phyloP scores from a whole-genome alignment of 1,140 invertebrate genomes.

The Procambarus clarkii region DNA sequence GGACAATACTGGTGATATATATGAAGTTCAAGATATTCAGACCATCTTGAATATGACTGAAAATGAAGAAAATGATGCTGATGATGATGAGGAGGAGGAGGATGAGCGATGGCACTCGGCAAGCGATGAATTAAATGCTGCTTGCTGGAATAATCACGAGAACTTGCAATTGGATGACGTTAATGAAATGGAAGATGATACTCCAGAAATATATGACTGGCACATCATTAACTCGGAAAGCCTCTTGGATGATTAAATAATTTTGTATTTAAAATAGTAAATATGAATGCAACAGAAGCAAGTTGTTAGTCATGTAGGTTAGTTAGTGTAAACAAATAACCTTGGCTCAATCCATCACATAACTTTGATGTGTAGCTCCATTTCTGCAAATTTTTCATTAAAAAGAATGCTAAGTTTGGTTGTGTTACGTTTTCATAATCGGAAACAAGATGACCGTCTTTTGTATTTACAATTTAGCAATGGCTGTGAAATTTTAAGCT shows the following conservation, averaged over 20 bases:
- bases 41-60: neutral
- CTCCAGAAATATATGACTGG: constrained; percentile 9
- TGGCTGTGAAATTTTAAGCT: neutral
- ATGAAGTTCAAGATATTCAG: neutral
- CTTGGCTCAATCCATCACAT: no score
- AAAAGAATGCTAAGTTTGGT: no score
- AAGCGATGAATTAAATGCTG: neutral
- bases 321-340: no score
- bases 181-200: neutral
- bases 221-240: neutral
- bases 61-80: neutral
- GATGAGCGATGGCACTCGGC: constrained; percentile 29
- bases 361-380: no score
- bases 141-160: neutral
- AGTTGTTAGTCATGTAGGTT: no score
- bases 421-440: no score
- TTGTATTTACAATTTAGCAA: no score
- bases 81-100: constrained; percentile 29
- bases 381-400: no score
- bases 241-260: neutral
- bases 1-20: neutral
- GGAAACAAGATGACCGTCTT: no score
- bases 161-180: neutral
- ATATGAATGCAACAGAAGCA: no score
- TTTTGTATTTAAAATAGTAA: no score